These are phyloP conservation scores for Melanogrammus aeglefinus DNA, from an alignment of 2,797 vertebrate genomes.

Conservation along the genomic window DNA sequence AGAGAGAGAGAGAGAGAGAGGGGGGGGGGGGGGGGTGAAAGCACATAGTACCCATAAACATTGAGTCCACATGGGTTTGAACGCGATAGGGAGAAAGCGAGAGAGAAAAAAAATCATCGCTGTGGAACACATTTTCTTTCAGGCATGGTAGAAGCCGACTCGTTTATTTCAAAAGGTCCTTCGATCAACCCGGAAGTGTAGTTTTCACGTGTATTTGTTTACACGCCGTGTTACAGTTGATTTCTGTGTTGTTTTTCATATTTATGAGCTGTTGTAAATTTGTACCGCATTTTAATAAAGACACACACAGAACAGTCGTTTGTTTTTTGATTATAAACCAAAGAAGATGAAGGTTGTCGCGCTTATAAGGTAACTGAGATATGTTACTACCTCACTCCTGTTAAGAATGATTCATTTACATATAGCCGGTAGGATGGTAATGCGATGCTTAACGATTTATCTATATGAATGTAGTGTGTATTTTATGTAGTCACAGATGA, in stretches of 20 bases:
- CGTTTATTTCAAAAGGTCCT: constrained; percentile 39
- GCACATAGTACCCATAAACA: no score
- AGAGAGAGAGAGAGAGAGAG: not conserved
- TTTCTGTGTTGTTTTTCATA: constrained; percentile 21
- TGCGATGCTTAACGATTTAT: no score
- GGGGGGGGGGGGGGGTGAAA: no score
- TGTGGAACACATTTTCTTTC: constrained; percentile 40
- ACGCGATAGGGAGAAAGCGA: no score
- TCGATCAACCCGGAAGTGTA: constrained; percentile 52
- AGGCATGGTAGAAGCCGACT: constrained; percentile 52
- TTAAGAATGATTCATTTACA: no score
- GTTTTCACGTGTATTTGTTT: constrained; percentile 55
- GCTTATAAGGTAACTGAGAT: constrained; percentile 73
- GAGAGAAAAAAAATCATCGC: no score
- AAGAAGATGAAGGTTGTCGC: constrained; percentile 77
- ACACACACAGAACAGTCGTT: not conserved
- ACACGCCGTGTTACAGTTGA: constrained; percentile 21
- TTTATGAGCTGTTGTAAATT: not conserved
- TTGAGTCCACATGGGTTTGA: no score
- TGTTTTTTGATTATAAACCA: not conserved
- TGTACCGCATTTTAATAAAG: not conserved
- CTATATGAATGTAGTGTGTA: no score
- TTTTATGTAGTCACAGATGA: no score
- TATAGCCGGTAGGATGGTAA: no score
- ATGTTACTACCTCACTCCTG: not conserved